Base-by-base conservation (phyloP, 1,140 invertebrate species). In the Aphis gossypii region DNA sequence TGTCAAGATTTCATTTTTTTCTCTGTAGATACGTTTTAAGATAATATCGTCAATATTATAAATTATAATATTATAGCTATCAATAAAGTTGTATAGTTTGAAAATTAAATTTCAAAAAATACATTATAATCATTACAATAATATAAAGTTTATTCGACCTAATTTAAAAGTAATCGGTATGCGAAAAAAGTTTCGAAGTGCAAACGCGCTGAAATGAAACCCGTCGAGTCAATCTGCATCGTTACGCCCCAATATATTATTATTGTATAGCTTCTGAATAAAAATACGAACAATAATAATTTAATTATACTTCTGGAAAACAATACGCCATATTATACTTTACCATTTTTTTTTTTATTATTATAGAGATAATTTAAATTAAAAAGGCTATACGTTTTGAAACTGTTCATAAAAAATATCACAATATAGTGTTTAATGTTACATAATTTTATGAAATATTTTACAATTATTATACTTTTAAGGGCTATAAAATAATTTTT, bases 11-110 rank as follows among this genome's bases (percentile, higher is more conserved):
- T 51, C 18, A 51, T 51, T 51, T 18, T 51, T 35, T n/a, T 76
- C 4, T n/a, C n/a, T 68, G 0, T 18, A 18, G 8, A 1, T n/a
- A 5, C 60, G 1, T 3, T 25, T n/a, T n/a, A 18, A n/a, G n/a
- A 76, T n/a, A 76, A 76, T n/a, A 76, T n/a, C 3, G 14, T 76
- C n/a, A 76, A 76, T 76, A 76, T 68, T 68, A 68, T 60, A 60
- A 8, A 11, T 46, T 11, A 46, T 54, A 56, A 56, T 56, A 56
- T 60, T 11, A 60, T 76, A 35, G 60, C 60, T 6, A 18, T 2
- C n/a, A n/a, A 76, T 68, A n/a, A n/a, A 76, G 11, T 76, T 18
- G 14, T 76, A 35, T 30, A 20, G 14, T n/a, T 76, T 0, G 4
- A n/a, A 76, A 76, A 76, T 76, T 20, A n/a, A 76, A 76, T 76